Evolutionary conservation across 2,113 vertebrate species (phyloP).

Genomic region (Hemichromis elongatus): DNA sequence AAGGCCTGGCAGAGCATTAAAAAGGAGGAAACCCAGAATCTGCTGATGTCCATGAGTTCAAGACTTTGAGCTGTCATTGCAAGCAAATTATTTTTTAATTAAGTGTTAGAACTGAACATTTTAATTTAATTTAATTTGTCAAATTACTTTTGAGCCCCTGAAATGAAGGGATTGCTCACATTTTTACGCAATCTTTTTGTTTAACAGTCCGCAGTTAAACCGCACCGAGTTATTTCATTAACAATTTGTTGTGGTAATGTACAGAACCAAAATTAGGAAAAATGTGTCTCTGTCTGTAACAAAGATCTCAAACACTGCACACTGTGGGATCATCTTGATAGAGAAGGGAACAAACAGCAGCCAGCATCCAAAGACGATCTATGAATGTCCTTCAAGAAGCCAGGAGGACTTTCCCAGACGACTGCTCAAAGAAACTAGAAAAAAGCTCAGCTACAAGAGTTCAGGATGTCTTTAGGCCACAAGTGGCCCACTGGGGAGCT

Average conservation of each 20-base stretch:
- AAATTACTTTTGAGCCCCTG: too few species aligned
- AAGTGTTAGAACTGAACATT: not conserved
- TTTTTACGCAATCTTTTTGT: not conserved
- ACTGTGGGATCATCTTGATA: not conserved
- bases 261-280: not conserved
- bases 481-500: not conserved
- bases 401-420: not conserved
- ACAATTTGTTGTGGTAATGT: not conserved
- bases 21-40: not conserved
- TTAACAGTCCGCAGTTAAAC: not conserved
- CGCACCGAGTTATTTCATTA: fast-evolving
- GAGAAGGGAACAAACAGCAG: not conserved
- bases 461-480: not conserved
- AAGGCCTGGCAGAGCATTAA: not conserved
- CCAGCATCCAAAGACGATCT: not conserved
- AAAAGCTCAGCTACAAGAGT: fast-evolving
- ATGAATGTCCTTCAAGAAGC: not conserved
- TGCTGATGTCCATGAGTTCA: not conserved
- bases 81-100: too few species aligned
- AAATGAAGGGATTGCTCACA: not conserved
- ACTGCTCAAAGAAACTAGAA: not conserved
- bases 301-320: not conserved
- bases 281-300: not conserved
- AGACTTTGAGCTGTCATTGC: not conserved
- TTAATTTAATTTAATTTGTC: too few species aligned